Percentiles rank a stretch among this genome's conserved stretches.
phyloP scores from a whole-genome alignment of 1,140 invertebrate genomes.

The Sitobion miscanthi region DNA sequence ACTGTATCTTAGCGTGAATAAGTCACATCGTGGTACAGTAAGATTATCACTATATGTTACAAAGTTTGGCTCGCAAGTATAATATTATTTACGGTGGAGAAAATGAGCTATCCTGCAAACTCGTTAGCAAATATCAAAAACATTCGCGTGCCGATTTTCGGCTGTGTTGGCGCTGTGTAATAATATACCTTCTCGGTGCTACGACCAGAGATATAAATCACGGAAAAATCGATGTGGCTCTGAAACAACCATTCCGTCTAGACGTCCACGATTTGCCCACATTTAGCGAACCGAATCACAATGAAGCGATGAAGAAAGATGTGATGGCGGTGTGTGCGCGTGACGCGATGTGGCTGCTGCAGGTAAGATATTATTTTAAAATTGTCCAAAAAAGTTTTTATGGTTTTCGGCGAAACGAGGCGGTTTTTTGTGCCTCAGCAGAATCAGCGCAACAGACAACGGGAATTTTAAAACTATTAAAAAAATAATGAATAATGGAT shows the following conservation, averaged over 20 bases:
- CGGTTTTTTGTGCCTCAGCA: not conserved
- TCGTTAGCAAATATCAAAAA: not conserved
- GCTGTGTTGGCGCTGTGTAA: not conserved
- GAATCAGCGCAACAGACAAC: not conserved
- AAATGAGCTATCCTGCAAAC: not conserved
- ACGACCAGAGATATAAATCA: not conserved
- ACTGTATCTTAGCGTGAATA: too few relatives aligned
- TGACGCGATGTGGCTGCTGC: not conserved
- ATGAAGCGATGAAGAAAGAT: not conserved
- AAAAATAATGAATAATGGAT: not conserved
- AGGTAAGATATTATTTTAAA: not conserved
- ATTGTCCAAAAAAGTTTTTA: not conserved
- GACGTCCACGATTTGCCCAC: not conserved
- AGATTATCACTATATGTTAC: not conserved
- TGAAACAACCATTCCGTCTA: not conserved
- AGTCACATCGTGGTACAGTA: too few relatives aligned
- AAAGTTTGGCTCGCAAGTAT: not conserved
- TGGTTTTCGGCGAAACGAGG: not conserved
- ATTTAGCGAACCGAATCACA: not conserved
- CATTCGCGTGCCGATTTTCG: not conserved
- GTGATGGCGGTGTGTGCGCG: not conserved
- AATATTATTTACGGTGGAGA: not conserved
- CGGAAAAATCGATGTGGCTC: not conserved
- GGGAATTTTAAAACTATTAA: not conserved
- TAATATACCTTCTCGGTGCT: not conserved